Percentiles rank a stretch among this genome's conserved stretches.
Evolutionary conservation across 2,888 invertebrate genomes (phyloP).

Genomic region (Macrophya alboannulata): DNA sequence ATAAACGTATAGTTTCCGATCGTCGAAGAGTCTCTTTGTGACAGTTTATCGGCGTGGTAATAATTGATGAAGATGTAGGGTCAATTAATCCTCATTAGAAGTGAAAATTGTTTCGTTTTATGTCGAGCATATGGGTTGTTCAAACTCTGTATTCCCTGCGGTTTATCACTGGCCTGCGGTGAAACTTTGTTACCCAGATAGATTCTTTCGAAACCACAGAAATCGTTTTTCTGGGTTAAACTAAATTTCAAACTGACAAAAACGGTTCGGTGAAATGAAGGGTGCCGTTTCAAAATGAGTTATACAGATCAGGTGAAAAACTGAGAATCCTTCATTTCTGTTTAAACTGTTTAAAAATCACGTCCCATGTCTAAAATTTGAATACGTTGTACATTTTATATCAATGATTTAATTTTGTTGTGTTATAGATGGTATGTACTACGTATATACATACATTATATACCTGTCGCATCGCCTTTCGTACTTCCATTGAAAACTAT

Average conservation of each 20-base stretch:
- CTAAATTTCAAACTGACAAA: not conserved
- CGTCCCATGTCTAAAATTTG: not conserved
- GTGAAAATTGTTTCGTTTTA: not conserved
- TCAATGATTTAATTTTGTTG: not conserved
- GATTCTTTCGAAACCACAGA: not conserved
- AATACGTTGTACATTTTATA: too few species aligned
- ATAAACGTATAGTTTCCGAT: not conserved
- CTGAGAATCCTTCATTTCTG: not conserved
- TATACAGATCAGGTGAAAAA: too few species aligned
- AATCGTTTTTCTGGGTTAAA: not conserved
- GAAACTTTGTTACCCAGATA: not conserved
- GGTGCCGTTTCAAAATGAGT: not conserved
- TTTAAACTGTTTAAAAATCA: not conserved
- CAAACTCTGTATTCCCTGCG: conserved; percentile 4
- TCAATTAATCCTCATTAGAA: not conserved
- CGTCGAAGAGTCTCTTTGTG: not conserved
- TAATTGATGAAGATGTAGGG: not conserved
- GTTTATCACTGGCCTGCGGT: not conserved
- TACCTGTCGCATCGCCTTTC: not conserved
- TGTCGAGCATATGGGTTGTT: conserved; percentile 3
- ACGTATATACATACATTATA: not conserved
- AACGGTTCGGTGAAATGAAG: not conserved
- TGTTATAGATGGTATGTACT: not conserved
- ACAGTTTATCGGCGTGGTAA: not conserved
- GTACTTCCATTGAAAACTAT: not conserved